Evolutionary conservation across 2,797 vertebrate species (phyloP), one percentile per base, ranked within the genome.

Genomic region (Heliangelus exortis): DNA sequence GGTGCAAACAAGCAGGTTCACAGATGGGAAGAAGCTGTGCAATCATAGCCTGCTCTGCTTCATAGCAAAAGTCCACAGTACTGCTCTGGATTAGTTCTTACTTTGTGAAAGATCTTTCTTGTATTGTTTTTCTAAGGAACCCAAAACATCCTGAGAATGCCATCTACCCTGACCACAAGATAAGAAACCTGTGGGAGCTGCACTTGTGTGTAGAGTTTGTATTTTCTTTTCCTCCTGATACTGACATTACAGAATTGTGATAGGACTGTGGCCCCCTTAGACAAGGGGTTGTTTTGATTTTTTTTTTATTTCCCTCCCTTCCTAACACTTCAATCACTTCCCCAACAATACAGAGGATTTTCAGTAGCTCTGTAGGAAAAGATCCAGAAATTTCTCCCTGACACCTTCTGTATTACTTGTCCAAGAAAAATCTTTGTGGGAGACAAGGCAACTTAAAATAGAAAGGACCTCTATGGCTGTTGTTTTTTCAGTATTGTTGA

Each of bases 181-280:
- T 29, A 4, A 31, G 55, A 28, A 39, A 33, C 5, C 26, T 33
- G 20, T 4, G 41, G 28, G 57, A 65, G 31, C 53, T 63, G 13
- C 43, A 11, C 12, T 20, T 25, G 11, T 11, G 3, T 3, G 4
- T 55, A 29, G 29, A 45, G 39, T 26, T 59, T 3, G 0, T 7
- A 20, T 4, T 61, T 20, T 7, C 9, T 31, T 12, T 54, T 75
- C 53, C 31, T 63, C 43, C 43, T 48, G 20, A 7, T 47, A 14
- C 26, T 7, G 21, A 23, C 43, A 43, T 55, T 1, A 28, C 39
- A 31, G 53, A 67, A 54, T 33, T 11, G n/a, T 1, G 1, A 18
- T n/a, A 36, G 31, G 12, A n/a, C 34, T 39, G 10, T 18, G 36
- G 31, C 47, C 28, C 6, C 7, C 12, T 21, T 45, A 13, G 39